Evolutionary conservation across 2,888 invertebrate species (phyloP).

Genomic region (Scaeva pyrastri): DNA sequence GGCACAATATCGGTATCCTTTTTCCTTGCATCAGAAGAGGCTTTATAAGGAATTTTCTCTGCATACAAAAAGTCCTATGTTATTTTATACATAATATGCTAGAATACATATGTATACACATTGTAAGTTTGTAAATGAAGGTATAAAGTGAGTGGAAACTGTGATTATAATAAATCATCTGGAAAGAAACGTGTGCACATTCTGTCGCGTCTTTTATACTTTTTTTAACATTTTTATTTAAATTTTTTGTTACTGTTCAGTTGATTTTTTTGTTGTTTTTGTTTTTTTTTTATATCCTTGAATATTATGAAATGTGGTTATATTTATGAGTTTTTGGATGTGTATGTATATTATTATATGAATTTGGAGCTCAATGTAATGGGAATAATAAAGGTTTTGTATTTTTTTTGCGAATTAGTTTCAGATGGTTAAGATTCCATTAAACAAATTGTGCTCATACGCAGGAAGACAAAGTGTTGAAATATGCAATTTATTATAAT

Average conservation of each 20-base stretch:
- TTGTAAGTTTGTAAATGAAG: conserved; percentile 30
- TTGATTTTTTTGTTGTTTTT: not conserved
- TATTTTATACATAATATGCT: conserved; percentile 10
- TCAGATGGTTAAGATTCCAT: conserved; percentile 57
- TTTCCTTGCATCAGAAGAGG: conserved; percentile 30
- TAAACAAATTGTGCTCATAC: conserved; percentile 55
- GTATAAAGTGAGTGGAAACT: conserved; percentile 64
- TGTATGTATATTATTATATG: not conserved
- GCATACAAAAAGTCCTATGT: not conserved
- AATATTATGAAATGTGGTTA: conserved; percentile 49
- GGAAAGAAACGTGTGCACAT: conserved; percentile 61
- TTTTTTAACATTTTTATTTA: not conserved
- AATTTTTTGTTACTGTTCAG: too few species aligned
- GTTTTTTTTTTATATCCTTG: not conserved
- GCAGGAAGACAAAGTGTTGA: conserved; percentile 17
- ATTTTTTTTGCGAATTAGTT: conserved; percentile 41
- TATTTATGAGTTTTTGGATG: conserved; percentile 5
- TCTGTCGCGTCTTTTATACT: conserved; percentile 48
- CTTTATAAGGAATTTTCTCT: conserved; percentile 15
- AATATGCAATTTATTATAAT: conserved; percentile 11
- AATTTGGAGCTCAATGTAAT: conserved; percentile 54
- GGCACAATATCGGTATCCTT: conserved; percentile 34
- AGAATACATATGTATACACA: too few species aligned
- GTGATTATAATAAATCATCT: conserved; percentile 72
- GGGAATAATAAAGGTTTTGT: not conserved